Conservation (phyloP, 2,888 invertebrate species). For the Teleiodes luculella region DNA sequence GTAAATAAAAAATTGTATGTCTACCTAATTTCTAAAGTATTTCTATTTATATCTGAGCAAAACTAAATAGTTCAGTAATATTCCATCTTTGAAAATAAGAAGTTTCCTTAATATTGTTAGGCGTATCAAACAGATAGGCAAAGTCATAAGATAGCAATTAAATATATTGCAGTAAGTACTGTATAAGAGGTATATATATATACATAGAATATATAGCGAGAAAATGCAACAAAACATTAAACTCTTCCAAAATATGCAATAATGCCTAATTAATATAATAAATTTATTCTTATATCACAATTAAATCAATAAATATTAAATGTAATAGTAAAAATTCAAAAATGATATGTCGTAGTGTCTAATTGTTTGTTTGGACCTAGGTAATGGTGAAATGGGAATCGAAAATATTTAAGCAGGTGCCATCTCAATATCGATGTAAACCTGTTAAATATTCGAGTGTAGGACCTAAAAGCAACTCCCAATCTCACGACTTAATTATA, state of each 20-base stretch:
- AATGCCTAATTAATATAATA: conserved; percentile 24
- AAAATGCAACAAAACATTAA: conserved; percentile 13
- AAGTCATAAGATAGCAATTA: conserved; percentile 1
- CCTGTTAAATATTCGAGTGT: background rate
- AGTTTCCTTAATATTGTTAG: background rate
- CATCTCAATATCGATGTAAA: background rate
- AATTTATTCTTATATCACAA: conserved; percentile 36
- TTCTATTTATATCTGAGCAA: too few relatives aligned
- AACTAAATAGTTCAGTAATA: too few relatives aligned
- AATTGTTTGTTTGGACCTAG: conserved; percentile 18
- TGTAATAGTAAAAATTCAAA: conserved; percentile 43
- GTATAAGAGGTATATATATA: conserved; percentile 9
- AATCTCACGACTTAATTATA: background rate
- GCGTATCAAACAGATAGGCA: background rate
- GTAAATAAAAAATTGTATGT: too few relatives aligned
- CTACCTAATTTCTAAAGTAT: too few relatives aligned
- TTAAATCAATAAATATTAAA: conserved; percentile 40
- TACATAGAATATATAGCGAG: conserved; percentile 4
- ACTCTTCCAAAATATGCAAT: conserved; percentile 11
- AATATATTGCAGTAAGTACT: background rate
- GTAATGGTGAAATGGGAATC: conserved; percentile 2
- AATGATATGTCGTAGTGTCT: conserved; percentile 61
- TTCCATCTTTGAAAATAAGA: background rate
- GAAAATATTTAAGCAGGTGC: background rate
- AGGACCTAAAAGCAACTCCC: background rate